Evolutionary conservation across 2,888 invertebrate species (phyloP), one percentile per base, ranked within the genome.

Genomic region (Pheosia gnoma): DNA sequence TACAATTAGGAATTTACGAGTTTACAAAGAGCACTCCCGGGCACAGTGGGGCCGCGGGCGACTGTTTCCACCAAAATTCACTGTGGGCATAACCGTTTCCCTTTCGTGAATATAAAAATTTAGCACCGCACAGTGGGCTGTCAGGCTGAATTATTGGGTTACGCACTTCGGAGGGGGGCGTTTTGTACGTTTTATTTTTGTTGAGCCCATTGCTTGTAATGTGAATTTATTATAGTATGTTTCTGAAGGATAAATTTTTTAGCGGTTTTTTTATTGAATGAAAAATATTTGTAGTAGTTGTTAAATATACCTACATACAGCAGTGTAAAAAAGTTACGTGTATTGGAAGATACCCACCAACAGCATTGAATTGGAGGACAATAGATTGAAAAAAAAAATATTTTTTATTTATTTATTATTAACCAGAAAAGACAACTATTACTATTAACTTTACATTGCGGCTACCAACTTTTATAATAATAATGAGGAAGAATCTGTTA

Each of bases 31-130:
- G 60, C 58, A 63, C 66, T 66, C 25, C 61, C 63, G 66, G 76
- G 72, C 77, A 70, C 71, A 68, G 39, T 55, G 55, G 55, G 39
- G 9, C 55, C 55, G 38, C 39, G 71, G 74, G 70, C 73, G 75
- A 69, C 77, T 71, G 76, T 81, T 84, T 80, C 83, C 83, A 78
- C 77, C 80, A 45, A 81, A 85, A 84, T 85, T 84, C 85, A 83
- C 83, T 82, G 81, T 76, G 82, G 82, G 83, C 85, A 89, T 89
- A 90, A 88, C 90, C 81, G 86, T 90, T 89, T 89, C 83, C 85
- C 80, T 85, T 83, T 81, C 77, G 77, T 72, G 80, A 75, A 78
- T 82, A 87, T 91, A 90, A 91, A 91, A 90, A 85, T 88, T 89
- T 86, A 89, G 84, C 80, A 79, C 80, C 87, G 82, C 84, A 74